phyloP scores from a whole-genome alignment of 1,140 invertebrate species.

The Drosophila truncata region DNA sequence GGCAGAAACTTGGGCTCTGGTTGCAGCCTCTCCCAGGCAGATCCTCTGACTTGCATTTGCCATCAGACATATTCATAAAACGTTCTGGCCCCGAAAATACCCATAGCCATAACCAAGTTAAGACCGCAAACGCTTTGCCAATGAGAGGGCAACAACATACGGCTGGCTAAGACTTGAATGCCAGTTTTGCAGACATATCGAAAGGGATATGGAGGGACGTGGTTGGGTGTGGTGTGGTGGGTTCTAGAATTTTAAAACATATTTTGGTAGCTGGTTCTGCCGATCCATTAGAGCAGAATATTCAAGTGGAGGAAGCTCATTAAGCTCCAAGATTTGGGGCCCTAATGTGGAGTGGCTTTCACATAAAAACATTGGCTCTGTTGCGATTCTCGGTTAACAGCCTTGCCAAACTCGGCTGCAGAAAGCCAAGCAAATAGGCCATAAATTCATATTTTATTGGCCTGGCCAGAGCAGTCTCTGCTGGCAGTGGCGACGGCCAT shows the following conservation, averaged over 20 bases:
- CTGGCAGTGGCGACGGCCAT: conserved; percentile 16
- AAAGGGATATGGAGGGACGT: conserved; percentile 5
- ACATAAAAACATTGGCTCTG: conserved; percentile 41
- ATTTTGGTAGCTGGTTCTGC: conserved; percentile 1
- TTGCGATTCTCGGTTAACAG: conserved; percentile 45
- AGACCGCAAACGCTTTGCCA: conserved; percentile 53
- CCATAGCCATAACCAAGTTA: conserved; percentile 47
- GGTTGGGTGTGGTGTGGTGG: background rate
- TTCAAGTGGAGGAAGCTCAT: conserved; percentile 60
- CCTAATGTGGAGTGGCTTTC: conserved; percentile 43
- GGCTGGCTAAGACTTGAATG: conserved; percentile 12
- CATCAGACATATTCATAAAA: conserved; percentile 36
- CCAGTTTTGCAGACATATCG: background rate
- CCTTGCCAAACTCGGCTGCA: conserved; percentile 33
- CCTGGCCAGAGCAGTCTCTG: conserved; percentile 32
- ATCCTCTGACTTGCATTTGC: conserved; percentile 26
- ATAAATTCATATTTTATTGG: conserved; percentile 82
- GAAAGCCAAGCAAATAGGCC: conserved; percentile 79
- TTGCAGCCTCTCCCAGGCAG: background rate
- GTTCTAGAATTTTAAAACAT: conserved; percentile 43
- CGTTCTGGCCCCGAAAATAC: conserved; percentile 35
- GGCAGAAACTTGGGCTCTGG: conserved; percentile 15
- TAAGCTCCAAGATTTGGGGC: conserved; percentile 61
- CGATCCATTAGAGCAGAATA: conserved; percentile 36
- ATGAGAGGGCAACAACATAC: conserved; percentile 31